Percentiles rank a stretch among this genome's conserved stretches.
Conservation (phyloP, 2,888 invertebrate genomes). For the Cryptus viduatorius region DNA sequence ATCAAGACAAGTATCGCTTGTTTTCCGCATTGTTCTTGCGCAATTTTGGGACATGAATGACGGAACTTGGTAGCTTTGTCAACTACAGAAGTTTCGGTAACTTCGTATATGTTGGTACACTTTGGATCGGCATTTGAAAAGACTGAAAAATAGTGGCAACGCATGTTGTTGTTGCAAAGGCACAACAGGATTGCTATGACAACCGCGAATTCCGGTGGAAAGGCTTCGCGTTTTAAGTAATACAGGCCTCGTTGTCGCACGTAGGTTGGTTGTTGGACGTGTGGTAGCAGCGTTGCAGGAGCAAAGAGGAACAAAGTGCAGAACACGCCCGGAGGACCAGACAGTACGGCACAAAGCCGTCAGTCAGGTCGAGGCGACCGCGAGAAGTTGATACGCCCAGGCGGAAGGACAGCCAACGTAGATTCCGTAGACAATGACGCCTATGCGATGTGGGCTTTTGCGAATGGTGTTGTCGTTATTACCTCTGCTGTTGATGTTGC, state of each 20-base stretch:
- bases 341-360: conserved; percentile 52
- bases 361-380: conserved; percentile 69
- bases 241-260: conserved; percentile 29
- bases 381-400: conserved; percentile 76
- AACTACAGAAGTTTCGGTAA: no score
- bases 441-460: conserved; percentile 63
- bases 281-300: conserved; percentile 28
- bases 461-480: conserved; percentile 23
- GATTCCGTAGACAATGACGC: conserved; percentile 80
- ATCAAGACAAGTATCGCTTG: background rate
- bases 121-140: no score
- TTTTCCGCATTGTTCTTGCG: background rate
- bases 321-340: conserved; percentile 2
- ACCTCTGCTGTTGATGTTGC: conserved; percentile 34
- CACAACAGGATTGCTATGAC: conserved; percentile 53
- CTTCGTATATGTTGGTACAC: no score
- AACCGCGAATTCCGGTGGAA: background rate
- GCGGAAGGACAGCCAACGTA: conserved; percentile 77
- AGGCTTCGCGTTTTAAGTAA: background rate
- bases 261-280: conserved; percentile 42
- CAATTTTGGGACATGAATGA: background rate
- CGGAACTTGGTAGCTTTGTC: no score
- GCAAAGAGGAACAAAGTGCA: conserved; percentile 23
- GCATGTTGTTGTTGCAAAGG: conserved; percentile 64
- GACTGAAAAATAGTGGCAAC: background rate